Evolutionary conservation across 2,888 invertebrate species (phyloP).

Genomic region (Dorcus parallelipipedus): DNA sequence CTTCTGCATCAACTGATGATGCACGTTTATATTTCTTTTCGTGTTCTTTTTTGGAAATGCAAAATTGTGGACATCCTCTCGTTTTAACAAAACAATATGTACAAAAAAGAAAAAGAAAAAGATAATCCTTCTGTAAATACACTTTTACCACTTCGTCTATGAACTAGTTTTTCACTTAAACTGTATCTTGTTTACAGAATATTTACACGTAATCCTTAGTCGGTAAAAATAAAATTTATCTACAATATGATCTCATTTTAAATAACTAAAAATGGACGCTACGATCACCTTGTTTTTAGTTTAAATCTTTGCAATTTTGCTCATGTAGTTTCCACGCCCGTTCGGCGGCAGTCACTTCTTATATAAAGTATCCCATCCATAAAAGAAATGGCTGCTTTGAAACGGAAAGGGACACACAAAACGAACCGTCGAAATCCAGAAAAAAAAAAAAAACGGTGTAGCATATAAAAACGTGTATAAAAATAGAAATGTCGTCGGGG

Average conservation of each 20-base stretch:
- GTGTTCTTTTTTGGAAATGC: slow-evolving; percentile 18
- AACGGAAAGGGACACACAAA: too few relatives aligned
- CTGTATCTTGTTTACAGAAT: slow-evolving; percentile 5
- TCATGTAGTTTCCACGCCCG: too few relatives aligned
- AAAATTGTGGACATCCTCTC: slow-evolving; percentile 3
- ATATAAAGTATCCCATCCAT: too few relatives aligned
- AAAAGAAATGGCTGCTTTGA: too few relatives aligned
- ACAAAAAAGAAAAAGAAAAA: neutral
- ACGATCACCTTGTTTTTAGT: neutral
- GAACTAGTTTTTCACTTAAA: neutral
- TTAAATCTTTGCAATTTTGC: too few relatives aligned
- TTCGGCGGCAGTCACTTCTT: too few relatives aligned
- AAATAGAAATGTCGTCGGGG: too few relatives aligned
- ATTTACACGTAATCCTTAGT: slow-evolving; percentile 3
- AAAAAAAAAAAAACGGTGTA: too few relatives aligned
- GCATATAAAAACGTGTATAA: too few relatives aligned
- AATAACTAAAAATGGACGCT: neutral
- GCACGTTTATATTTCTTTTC: too few relatives aligned
- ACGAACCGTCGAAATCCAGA: too few relatives aligned
- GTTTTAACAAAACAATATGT: neutral
- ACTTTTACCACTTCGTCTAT: neutral
- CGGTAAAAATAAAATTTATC: neutral
- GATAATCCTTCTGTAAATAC: neutral
- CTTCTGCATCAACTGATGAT: too few relatives aligned
- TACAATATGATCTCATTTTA: neutral